These are phyloP conservation scores for Iguana delicatissima DNA, from an alignment of 2,797 vertebrate species.

Conservation along the genomic window DNA sequence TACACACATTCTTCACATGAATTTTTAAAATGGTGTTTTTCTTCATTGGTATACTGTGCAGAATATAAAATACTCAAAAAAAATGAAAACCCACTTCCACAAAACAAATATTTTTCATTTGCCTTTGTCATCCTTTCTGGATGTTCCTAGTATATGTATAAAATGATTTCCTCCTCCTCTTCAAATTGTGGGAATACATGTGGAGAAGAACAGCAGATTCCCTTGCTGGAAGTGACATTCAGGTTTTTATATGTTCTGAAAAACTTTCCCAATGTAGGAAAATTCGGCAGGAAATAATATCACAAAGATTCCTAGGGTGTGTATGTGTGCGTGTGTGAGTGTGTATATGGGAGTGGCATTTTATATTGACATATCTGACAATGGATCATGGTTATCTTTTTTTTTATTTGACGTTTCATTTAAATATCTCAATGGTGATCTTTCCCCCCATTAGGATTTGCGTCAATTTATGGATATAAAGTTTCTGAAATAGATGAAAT, in stretches of 20 bases:
- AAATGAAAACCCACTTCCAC: not conserved
- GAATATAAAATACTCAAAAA: not conserved
- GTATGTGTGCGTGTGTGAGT: too few species aligned
- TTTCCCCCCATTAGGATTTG: slow-evolving; percentile 80
- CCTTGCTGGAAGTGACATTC: not conserved
- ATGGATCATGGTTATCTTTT: not conserved
- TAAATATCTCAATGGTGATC: not conserved
- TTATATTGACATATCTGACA: not conserved
- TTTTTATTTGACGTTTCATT: slow-evolving; percentile 32
- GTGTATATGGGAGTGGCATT: not conserved
- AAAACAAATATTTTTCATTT: not conserved
- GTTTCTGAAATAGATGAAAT: slow-evolving; percentile 93
- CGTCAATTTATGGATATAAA: slow-evolving; percentile 90
- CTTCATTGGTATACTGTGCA: not conserved
- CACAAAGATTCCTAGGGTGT: too few species aligned
- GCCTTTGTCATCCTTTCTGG: not conserved
- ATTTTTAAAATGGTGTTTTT: not conserved
- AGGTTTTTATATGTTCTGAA: not conserved
- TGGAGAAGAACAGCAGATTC: not conserved
- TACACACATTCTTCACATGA: not conserved
- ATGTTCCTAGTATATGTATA: not conserved
- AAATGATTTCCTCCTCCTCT: not conserved
- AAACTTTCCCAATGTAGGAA: not conserved
- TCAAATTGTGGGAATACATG: not conserved
- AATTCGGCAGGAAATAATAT: not conserved